A percentile compares a stretch with the other conserved stretches of the same genome.
These are phyloP conservation scores for Pangasius sanitwongsei DNA, from an alignment of 2,797 vertebrate species.

Conservation along the genomic window DNA sequence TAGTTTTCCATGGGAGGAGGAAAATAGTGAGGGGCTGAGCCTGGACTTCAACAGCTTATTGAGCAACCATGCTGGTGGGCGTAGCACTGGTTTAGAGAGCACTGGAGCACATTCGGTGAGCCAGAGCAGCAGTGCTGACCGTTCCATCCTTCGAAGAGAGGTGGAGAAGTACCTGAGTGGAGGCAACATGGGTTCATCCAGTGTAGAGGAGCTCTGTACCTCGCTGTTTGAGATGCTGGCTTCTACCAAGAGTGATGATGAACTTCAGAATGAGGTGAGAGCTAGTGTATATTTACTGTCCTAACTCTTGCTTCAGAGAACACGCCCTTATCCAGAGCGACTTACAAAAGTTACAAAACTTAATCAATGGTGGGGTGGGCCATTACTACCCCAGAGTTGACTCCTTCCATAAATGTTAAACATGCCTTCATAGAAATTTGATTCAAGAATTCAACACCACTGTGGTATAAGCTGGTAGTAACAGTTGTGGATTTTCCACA, in stretches of 20 bases:
- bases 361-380: neutral
- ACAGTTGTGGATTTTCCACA: too few species aligned
- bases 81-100: slow-evolving; percentile 62
- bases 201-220: slow-evolving; percentile 88
- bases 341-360: too few species aligned
- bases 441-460: neutral
- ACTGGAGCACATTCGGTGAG: slow-evolving; percentile 54
- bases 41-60: slow-evolving; percentile 87
- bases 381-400: neutral
- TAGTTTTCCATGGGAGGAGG: slow-evolving; percentile 69
- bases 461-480: neutral
- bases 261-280: slow-evolving; percentile 96
- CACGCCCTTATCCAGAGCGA: too few species aligned
- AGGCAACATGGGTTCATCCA: slow-evolving; percentile 83
- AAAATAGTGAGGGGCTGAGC: slow-evolving; percentile 53
- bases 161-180: slow-evolving; percentile 87
- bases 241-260: slow-evolving; percentile 88
- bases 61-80: slow-evolving; percentile 77
- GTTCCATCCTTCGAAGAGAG: slow-evolving; percentile 82
- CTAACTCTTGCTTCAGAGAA: neutral
- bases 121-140: slow-evolving; percentile 71
- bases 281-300: slow-evolving; percentile 14
- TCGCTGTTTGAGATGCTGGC: slow-evolving; percentile 95
- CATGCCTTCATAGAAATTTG: neutral
- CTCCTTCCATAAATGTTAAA: neutral